Conservation (phyloP, 2,113 vertebrate species). For the Hippocampus zosterae region DNA sequence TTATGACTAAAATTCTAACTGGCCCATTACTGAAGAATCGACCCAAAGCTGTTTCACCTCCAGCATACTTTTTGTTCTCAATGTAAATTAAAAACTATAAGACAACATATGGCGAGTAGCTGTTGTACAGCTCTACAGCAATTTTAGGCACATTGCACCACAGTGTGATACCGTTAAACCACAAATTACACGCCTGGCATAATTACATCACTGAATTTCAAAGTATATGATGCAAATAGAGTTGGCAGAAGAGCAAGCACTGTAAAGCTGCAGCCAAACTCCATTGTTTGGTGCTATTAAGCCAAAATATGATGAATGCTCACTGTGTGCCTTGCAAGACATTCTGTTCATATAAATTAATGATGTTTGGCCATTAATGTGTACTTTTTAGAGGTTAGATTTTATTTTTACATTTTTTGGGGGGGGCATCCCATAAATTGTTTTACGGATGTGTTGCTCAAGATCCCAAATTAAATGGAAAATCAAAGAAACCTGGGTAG, state of each 20-base stretch:
- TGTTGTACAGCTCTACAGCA: neutral
- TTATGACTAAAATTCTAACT: conserved; percentile 61
- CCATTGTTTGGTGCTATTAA: neutral
- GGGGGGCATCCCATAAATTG: neutral
- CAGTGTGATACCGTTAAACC: neutral
- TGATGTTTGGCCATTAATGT: neutral
- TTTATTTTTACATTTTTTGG: too few species aligned
- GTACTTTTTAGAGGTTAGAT: too few species aligned
- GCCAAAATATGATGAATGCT: neutral
- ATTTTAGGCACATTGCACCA: neutral
- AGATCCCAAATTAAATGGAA: neutral
- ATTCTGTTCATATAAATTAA: neutral
- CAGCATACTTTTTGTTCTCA: neutral
- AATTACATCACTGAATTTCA: neutral
- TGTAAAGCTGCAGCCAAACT: neutral
- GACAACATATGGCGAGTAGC: neutral
- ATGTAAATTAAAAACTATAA: neutral
- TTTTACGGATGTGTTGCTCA: neutral
- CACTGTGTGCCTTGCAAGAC: neutral
- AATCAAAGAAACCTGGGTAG: conserved; percentile 33
- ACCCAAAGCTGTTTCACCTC: neutral
- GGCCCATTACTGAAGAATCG: conserved; percentile 34
- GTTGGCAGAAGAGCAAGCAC: neutral
- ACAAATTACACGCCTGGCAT: neutral
- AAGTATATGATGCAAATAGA: neutral